Conservation (phyloP, 1,140 invertebrate species). For the Sinella curviseta region DNA sequence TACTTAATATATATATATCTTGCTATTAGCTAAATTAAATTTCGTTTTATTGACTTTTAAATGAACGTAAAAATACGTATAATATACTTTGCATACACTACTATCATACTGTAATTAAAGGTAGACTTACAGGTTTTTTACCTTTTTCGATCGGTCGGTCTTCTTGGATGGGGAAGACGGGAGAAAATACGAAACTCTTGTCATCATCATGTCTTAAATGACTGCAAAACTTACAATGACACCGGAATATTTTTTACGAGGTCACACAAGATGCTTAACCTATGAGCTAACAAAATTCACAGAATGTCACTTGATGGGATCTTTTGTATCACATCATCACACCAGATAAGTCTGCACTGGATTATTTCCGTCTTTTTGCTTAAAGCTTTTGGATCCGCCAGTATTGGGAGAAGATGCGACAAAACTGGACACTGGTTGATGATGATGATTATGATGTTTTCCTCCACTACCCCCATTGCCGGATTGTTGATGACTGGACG, state of each 20-base stretch:
- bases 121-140: constrained; percentile 16
- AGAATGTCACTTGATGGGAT: not conserved
- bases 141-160: not conserved
- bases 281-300: not conserved
- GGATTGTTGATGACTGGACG: not conserved
- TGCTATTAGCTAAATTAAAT: constrained; percentile 15
- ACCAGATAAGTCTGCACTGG: constrained; percentile 41
- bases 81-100: not conserved
- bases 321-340: constrained; percentile 33
- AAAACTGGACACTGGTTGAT: constrained; percentile 1
- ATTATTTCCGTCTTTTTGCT: constrained; percentile 30
- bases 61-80: not conserved
- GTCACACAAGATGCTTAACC: not conserved
- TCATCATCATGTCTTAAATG: not conserved
- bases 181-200: not conserved
- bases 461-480: too few relatives aligned
- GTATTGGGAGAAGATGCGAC: not conserved
- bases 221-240: not conserved
- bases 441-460: constrained; percentile 5
- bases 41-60: not conserved
- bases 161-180: not conserved
- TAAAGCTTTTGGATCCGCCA: constrained; percentile 24
- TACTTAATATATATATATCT: not conserved
- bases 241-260: not conserved
- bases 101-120: not conserved